Evolutionary conservation across 2,113 vertebrate species (phyloP).

Genomic region (Serinus canaria): DNA sequence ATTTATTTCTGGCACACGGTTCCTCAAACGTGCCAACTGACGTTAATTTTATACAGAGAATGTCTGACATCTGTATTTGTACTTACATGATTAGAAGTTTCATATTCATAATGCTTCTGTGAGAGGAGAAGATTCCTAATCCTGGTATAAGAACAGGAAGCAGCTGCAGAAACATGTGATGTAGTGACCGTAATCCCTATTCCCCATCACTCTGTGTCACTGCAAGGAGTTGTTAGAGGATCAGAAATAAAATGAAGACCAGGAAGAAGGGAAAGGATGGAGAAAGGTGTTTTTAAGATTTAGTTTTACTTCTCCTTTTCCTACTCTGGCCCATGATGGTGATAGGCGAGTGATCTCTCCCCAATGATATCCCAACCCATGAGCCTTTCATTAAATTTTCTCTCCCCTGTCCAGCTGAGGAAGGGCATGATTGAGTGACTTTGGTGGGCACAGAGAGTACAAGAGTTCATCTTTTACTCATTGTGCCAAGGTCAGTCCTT

Average conservation of each 20-base stretch:
- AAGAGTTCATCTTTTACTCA: background rate
- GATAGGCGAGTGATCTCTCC: background rate
- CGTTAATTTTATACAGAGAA: background rate
- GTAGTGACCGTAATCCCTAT: background rate
- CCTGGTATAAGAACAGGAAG: background rate
- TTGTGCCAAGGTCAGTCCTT: background rate
- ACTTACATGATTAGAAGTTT: background rate
- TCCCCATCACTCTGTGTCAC: background rate
- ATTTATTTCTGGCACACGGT: background rate
- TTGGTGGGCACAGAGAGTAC: background rate
- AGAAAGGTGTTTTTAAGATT: background rate
- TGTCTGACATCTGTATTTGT: background rate
- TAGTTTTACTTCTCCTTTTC: background rate
- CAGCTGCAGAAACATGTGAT: background rate
- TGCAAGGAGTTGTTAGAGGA: background rate
- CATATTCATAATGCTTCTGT: background rate
- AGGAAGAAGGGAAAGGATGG: background rate
- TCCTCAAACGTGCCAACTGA: fast-evolving
- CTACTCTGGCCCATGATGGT: background rate
- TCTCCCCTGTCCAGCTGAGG: background rate
- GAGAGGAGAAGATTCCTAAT: background rate
- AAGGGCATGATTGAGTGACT: background rate
- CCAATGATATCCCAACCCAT: fast-evolving
- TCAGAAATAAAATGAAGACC: background rate
- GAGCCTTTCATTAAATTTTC: background rate